Evolutionary conservation across 2,888 invertebrate species (phyloP).

Genomic region (Zaprionus lineosus): DNA sequence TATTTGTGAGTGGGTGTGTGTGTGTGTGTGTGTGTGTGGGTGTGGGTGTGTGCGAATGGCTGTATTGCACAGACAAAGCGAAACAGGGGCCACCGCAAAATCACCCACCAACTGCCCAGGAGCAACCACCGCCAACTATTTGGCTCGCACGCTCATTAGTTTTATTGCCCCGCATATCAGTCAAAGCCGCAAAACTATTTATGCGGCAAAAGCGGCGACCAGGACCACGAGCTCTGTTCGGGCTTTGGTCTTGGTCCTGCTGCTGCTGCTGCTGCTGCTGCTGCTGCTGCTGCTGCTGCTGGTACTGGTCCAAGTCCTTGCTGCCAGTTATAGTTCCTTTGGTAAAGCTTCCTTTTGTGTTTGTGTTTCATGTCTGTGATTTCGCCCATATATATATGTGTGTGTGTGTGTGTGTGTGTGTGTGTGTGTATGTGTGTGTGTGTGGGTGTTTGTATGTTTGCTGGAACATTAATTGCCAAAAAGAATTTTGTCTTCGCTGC

Average conservation of each 20-base stretch:
- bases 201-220: conserved; percentile 39
- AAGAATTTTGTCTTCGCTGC: conserved; percentile 41
- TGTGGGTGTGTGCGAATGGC: too few relatives aligned
- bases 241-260: background rate
- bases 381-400: too few relatives aligned
- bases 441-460: too few relatives aligned
- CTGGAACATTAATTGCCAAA: conserved; percentile 61
- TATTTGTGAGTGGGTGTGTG: conserved; percentile 6
- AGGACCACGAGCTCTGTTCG: background rate
- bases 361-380: conserved; percentile 22
- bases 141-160: conserved; percentile 81
- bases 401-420: too few relatives aligned
- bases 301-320: conserved; percentile 15
- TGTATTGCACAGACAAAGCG: too few relatives aligned
- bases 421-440: too few relatives aligned
- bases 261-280: conserved; percentile 4
- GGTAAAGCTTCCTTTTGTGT: conserved; percentile 19
- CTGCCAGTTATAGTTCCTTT: conserved; percentile 23
- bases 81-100: conserved; percentile 18
- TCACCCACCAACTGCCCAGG: conserved; percentile 19
- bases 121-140: conserved; percentile 60
- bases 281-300: conserved; percentile 3
- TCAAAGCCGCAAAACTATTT: conserved; percentile 80
- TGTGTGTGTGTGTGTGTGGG: too few relatives aligned
- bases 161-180: conserved; percentile 80